Evolutionary conservation across 1,140 invertebrate species (phyloP), one percentile per base, ranked within the genome.

Genomic region (Drosophila lacteicornis): DNA sequence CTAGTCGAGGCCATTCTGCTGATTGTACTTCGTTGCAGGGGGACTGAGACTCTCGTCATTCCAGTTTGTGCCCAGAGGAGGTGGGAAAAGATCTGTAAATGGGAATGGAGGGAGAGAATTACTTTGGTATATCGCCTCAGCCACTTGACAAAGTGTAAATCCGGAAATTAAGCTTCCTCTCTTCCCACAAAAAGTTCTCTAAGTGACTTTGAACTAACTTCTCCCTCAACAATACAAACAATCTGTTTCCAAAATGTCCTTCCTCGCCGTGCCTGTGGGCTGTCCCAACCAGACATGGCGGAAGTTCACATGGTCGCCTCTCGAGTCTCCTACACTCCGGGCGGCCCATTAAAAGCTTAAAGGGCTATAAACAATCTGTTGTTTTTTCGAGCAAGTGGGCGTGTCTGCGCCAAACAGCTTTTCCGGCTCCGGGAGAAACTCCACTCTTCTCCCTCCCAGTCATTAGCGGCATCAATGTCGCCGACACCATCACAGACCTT

Each of bases 401-500:
- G 59, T 38, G 60, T 67, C 63, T 67, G 63, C n/a, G 30, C 42
- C 22, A 27, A 67, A 47, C 42, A 63, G 62, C 59, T 65, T 4
- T 43, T 43, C 30, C 27, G 6, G 27, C 25, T 60, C 13, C 5
- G 17, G 60, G 19, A 50, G 12, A 27, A 6, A 36, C 27, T 55
- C 43, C 30, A 27, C 15, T 17, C 12, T 15, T 5, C 40, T 6
- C 15, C 36, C 27, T n/a, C 19, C 70, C 79, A 56, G 53, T 56
- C 19, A 87, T 87, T 87, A 83, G 77, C 59, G 42, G 85, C 81
- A 59, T 76, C 85, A 84, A 79, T 88, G 85, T 85, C 76, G 75
- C 66, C 58, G 51, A 43, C 68, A 59, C 71, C 47, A 53, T 59
- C 69, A 76, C 56, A 63, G 17, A 79, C 43, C 62, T 58, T 70